Conservation (phyloP, 2,888 invertebrate species). For the Deroplatys truncata region DNA sequence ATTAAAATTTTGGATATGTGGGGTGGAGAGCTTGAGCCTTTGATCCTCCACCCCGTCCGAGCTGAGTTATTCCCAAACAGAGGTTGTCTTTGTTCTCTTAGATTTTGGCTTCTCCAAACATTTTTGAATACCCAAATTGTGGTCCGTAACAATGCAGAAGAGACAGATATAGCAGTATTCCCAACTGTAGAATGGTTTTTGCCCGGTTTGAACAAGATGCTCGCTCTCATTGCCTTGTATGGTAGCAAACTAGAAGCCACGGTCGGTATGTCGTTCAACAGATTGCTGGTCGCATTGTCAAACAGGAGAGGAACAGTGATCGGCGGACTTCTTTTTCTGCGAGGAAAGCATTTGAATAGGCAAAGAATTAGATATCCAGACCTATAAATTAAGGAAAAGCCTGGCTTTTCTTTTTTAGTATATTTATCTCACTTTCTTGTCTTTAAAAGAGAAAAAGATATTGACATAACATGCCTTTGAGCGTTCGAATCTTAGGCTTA, state of each 20-base stretch:
- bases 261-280: not conserved
- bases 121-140: too few species aligned
- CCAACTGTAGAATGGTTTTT: not conserved
- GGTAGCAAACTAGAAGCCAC: not conserved
- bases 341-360: not conserved
- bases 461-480: too few species aligned
- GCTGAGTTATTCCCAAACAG: too few species aligned
- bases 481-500: too few species aligned
- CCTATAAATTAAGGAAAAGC: not conserved
- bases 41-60: too few species aligned
- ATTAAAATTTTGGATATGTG: too few species aligned
- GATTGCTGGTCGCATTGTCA: not conserved
- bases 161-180: not conserved
- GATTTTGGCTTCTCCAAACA: too few species aligned
- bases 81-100: too few species aligned
- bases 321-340: not conserved
- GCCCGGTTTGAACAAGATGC: not conserved
- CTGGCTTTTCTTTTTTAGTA: not conserved
- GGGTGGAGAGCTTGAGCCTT: too few species aligned
- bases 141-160: not conserved
- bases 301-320: not conserved
- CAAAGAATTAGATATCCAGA: not conserved
- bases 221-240: not conserved
- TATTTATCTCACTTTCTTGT: too few species aligned
- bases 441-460: too few species aligned